A percentile compares a stretch with the other conserved stretches of the same genome.
phyloP scores from a whole-genome alignment of 2,888 invertebrate genomes.

The Parnassius orleans region DNA sequence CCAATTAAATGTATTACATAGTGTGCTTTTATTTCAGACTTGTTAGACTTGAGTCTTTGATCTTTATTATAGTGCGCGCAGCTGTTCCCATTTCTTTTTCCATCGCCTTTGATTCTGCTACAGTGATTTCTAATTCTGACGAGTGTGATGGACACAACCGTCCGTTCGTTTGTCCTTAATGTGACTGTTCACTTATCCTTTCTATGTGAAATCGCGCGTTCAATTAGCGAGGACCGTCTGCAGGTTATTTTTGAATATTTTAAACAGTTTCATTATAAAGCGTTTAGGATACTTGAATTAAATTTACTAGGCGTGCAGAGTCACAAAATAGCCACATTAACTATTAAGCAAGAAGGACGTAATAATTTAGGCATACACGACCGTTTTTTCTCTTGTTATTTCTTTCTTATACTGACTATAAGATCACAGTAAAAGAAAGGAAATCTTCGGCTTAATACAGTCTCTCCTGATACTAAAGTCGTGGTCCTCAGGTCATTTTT shows the following conservation, averaged over 20 bases:
- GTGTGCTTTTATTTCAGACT: constrained; percentile 4
- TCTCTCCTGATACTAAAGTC: too few relatives aligned
- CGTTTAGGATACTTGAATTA: too few relatives aligned
- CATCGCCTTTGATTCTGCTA: background rate
- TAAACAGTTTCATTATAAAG: background rate
- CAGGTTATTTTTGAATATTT: background rate
- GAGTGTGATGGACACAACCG: background rate
- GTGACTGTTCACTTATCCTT: constrained; percentile 10
- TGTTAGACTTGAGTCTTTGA: constrained; percentile 11
- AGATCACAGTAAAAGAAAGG: too few relatives aligned
- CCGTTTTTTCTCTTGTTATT: too few relatives aligned
- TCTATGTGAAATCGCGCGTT: background rate
- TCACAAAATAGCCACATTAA: too few relatives aligned
- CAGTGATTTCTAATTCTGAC: background rate
- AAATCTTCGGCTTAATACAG: too few relatives aligned
- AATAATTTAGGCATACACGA: too few relatives aligned
- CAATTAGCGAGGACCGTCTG: background rate
- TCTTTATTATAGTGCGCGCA: constrained; percentile 10
- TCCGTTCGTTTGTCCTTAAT: background rate
- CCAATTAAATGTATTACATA: constrained; percentile 11
- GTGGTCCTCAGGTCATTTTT: too few relatives aligned
- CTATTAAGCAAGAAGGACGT: too few relatives aligned
- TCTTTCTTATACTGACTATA: too few relatives aligned
- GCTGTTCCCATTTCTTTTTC: constrained; percentile 14
- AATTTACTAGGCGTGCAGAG: too few relatives aligned